Percentiles rank a stretch among this genome's conserved stretches.
Conservation (phyloP, 2,113 vertebrate species). For the Oxyura jamaicensis region DNA sequence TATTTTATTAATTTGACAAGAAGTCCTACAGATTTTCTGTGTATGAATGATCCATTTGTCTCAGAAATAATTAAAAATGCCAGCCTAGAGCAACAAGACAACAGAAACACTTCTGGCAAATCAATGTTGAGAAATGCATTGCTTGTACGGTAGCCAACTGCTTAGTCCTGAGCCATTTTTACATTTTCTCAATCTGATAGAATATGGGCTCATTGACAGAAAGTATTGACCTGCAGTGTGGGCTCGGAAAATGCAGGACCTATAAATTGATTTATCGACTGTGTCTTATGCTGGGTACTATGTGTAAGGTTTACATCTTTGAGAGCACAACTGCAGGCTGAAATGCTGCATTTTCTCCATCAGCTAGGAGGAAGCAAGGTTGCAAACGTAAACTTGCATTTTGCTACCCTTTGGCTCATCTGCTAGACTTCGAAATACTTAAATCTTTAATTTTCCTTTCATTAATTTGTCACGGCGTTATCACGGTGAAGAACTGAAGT, state of each 20-base stretch:
- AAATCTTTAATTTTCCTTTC: constrained; percentile 73
- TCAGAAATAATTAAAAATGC: constrained; percentile 85
- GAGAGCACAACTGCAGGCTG: constrained; percentile 27
- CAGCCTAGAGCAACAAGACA: constrained; percentile 82
- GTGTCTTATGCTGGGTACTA: constrained; percentile 25
- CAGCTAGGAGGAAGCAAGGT: neutral
- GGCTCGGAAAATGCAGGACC: constrained; percentile 58
- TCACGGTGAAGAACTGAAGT: constrained; percentile 48
- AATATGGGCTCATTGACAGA: constrained; percentile 60
- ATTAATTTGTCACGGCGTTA: constrained; percentile 67
- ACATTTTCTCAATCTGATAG: constrained; percentile 64
- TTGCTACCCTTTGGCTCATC: constrained; percentile 18
- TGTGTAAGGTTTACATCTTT: constrained; percentile 52
- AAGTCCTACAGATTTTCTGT: constrained; percentile 80
- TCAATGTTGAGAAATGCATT: constrained; percentile 79
- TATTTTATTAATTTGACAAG: constrained; percentile 87
- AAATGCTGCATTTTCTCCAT: constrained; percentile 18
- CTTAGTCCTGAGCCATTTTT: constrained; percentile 60
- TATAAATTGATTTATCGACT: constrained; percentile 67
- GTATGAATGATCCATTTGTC: constrained; percentile 79
- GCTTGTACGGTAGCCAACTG: constrained; percentile 74
- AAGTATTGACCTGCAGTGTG: constrained; percentile 58
- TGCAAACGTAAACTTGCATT: constrained; percentile 48
- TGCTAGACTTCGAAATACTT: constrained; percentile 46
- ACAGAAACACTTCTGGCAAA: constrained; percentile 81